A percentile compares a stretch with the other conserved stretches of the same genome.
These are phyloP conservation scores for Corythaixoides concolor DNA, from an alignment of 2,113 vertebrate genomes.

Conservation along the genomic window DNA sequence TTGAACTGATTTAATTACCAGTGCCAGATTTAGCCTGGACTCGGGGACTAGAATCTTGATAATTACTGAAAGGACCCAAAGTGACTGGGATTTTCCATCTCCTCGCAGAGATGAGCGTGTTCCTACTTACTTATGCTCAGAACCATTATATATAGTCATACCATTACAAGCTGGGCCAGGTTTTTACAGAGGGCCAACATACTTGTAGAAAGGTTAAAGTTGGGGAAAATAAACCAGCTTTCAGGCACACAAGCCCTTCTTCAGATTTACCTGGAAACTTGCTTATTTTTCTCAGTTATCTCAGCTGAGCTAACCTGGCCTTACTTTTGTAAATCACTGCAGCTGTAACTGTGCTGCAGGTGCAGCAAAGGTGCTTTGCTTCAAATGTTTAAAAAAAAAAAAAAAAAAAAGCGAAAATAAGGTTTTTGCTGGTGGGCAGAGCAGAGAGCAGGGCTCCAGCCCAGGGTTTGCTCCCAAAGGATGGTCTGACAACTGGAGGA, in stretches of 20 bases:
- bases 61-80: conserved; percentile 67
- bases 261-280: background rate
- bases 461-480: background rate
- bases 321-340: background rate
- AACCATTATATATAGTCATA: conserved; percentile 60
- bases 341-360: background rate
- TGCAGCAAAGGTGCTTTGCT: background rate
- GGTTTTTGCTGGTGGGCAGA: background rate
- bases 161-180: conserved; percentile 12
- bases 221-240: background rate
- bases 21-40: conserved; percentile 70
- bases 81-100: conserved; percentile 64
- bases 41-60: conserved; percentile 67
- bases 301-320: background rate
- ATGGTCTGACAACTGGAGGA: background rate
- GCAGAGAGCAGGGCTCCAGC: background rate
- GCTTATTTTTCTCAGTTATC: background rate
- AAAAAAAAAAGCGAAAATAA: background rate
- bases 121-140: conserved; percentile 57
- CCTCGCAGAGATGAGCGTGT: conserved; percentile 29
- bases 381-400: background rate
- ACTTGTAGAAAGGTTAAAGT: conserved; percentile 51
- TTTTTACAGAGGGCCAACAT: conserved; percentile 27
- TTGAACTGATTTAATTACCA: conserved; percentile 72
- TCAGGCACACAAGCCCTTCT: background rate